These are phyloP conservation scores for Toxostoma redivivum DNA, from an alignment of 2,113 vertebrate species.

Conservation along the genomic window DNA sequence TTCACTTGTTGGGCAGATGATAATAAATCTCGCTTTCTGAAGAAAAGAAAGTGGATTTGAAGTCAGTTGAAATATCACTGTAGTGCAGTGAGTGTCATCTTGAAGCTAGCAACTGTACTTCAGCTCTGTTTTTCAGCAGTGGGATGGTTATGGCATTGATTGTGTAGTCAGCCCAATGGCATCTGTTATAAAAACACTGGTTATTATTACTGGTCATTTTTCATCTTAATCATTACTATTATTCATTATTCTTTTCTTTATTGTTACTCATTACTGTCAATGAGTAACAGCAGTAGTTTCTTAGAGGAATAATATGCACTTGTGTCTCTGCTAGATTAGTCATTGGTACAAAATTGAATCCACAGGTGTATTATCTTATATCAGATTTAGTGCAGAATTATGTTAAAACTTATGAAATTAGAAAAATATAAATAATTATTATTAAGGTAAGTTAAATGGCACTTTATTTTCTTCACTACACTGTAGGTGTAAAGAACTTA, in stretches of 20 bases:
- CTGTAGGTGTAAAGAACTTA: background rate
- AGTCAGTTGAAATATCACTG: background rate
- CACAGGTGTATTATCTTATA: background rate
- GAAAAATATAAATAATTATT: background rate
- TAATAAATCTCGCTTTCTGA: background rate
- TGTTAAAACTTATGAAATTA: background rate
- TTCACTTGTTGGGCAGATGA: background rate
- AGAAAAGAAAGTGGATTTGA: background rate
- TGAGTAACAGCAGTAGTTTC: background rate
- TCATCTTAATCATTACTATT: background rate
- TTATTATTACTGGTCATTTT: background rate
- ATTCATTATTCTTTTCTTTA: background rate
- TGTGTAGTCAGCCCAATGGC: background rate
- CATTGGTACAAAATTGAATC: background rate
- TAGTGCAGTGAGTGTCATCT: rapidly evolving
- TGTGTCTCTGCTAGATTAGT: background rate
- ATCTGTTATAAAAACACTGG: background rate
- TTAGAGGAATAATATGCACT: background rate
- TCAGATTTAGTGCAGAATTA: background rate
- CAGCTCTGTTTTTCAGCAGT: background rate
- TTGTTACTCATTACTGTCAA: background rate
- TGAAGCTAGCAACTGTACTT: background rate
- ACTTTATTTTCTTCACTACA: background rate
- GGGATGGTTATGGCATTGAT: background rate
- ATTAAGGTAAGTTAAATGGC: background rate